Percentiles rank a stretch among this genome's conserved stretches.
These are phyloP conservation scores for Pardosa pseudoannulata DNA, from an alignment of 2,888 invertebrate species.

Conservation along the genomic window DNA sequence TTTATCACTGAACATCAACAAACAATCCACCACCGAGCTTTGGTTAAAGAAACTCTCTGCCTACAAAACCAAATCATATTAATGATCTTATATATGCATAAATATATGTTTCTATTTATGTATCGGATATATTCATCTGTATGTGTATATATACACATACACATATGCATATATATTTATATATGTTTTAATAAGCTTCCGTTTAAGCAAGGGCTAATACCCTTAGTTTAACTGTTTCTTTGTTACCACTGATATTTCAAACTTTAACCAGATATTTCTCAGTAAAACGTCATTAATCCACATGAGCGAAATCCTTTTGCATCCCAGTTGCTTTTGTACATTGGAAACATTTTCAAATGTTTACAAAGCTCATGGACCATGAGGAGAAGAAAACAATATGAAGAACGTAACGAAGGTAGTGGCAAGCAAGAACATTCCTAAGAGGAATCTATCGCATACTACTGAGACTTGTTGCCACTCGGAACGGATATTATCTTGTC, in stretches of 20 bases:
- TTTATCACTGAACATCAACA: not conserved
- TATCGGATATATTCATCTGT: no score
- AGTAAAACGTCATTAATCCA: no score
- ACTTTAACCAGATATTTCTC: no score
- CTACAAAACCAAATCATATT: not conserved
- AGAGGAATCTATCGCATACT: conserved; percentile 87
- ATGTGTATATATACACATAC: no score
- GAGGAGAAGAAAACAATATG: conserved; percentile 84
- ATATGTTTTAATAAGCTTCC: no score
- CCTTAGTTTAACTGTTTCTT: no score
- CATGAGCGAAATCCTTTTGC: not conserved
- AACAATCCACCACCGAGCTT: not conserved
- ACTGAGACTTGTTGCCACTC: conserved; percentile 91
- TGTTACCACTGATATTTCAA: no score
- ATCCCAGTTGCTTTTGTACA: not conserved
- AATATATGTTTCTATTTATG: no score
- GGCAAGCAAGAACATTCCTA: conserved; percentile 86
- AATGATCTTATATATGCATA: not conserved
- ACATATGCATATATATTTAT: no score
- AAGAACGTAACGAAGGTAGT: conserved; percentile 87
- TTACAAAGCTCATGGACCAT: conserved; percentile 78
- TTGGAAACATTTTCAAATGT: not conserved
- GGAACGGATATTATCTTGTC: conserved; percentile 86
- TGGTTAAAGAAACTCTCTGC: not conserved
- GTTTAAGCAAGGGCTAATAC: no score